A percentile compares a stretch with the other conserved stretches of the same genome.
Conservation (phyloP, 2,888 invertebrate genomes). For the Opisthograptis luteolata region DNA sequence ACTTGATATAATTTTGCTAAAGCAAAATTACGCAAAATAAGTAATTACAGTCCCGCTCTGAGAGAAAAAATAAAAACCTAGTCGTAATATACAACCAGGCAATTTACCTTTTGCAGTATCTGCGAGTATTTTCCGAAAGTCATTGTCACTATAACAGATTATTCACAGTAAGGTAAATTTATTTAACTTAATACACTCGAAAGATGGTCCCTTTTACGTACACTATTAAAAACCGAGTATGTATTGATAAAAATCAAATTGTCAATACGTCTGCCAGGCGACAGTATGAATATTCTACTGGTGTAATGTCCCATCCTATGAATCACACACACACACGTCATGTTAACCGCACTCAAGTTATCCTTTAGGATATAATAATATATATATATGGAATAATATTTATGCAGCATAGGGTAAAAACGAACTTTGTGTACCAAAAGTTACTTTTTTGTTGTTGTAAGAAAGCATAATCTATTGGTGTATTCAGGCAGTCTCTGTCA, state of each 20-base stretch:
- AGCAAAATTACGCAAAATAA: too few relatives aligned
- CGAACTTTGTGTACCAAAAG: background rate
- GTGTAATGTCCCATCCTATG: constrained; percentile 41
- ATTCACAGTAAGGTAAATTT: background rate
- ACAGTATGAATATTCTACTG: constrained; percentile 25
- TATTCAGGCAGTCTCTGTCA: too few relatives aligned
- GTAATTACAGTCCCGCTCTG: too few relatives aligned
- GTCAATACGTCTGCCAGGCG: constrained; percentile 22
- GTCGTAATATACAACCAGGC: background rate
- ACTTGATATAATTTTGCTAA: too few relatives aligned
- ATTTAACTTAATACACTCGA: background rate
- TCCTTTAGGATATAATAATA: constrained; percentile 24
- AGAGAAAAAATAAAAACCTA: background rate
- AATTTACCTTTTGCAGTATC: constrained; percentile 56
- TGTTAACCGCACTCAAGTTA: constrained; percentile 39
- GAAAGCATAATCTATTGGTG: too few relatives aligned
- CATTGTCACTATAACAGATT: constrained; percentile 43
- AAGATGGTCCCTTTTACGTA: background rate
- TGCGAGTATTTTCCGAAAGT: constrained; percentile 61
- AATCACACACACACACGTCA: too few relatives aligned
- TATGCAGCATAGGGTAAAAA: background rate
- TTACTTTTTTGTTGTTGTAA: too few relatives aligned
- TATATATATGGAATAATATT: background rate
- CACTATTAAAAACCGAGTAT: background rate
- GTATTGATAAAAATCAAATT: too few relatives aligned